Percentiles rank a stretch among this genome's conserved stretches.
Evolutionary conservation across 2,888 invertebrate species (phyloP).

Genomic region (Electrophaes corylata): DNA sequence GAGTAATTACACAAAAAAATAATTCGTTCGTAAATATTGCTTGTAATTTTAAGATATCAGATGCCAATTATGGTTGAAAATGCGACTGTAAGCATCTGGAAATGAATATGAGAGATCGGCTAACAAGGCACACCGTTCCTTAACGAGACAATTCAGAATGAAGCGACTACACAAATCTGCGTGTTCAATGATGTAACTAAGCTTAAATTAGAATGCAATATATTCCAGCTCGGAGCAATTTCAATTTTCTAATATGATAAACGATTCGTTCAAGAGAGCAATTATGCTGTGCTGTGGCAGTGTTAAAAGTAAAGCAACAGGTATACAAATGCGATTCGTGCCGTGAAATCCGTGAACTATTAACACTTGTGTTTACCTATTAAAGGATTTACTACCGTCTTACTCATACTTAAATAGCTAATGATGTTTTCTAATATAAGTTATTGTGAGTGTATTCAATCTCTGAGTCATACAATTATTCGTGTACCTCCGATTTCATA

Average conservation of each 20-base stretch:
- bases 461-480: neutral
- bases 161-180: slow-evolving; percentile 38
- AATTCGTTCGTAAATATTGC: slow-evolving; percentile 35
- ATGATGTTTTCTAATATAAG: slow-evolving; percentile 5
- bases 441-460: neutral
- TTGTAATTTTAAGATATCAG: slow-evolving; percentile 56
- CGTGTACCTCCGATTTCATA: neutral
- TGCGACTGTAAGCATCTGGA: slow-evolving; percentile 40
- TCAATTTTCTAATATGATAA: slow-evolving; percentile 72
- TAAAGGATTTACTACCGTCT: slow-evolving; percentile 35
- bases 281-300: slow-evolving; percentile 59
- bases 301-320: slow-evolving; percentile 56
- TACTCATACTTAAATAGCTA: slow-evolving; percentile 26
- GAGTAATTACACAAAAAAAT: slow-evolving; percentile 38
- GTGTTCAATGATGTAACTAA: slow-evolving; percentile 48
- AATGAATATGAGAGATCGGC: slow-evolving; percentile 18
- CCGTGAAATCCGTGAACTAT: slow-evolving; percentile 65
- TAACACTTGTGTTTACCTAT: slow-evolving; percentile 61
- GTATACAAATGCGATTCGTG: slow-evolving; percentile 52
- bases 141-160: slow-evolving; percentile 10
- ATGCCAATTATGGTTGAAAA: slow-evolving; percentile 50
- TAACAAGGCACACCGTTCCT: slow-evolving; percentile 1
- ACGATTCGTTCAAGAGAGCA: slow-evolving; percentile 75
- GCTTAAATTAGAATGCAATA: slow-evolving; percentile 57
- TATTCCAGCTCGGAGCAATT: slow-evolving; percentile 58